Evolutionary conservation across 2,888 invertebrate genomes (phyloP).

Genomic region (Eurytoma californica): DNA sequence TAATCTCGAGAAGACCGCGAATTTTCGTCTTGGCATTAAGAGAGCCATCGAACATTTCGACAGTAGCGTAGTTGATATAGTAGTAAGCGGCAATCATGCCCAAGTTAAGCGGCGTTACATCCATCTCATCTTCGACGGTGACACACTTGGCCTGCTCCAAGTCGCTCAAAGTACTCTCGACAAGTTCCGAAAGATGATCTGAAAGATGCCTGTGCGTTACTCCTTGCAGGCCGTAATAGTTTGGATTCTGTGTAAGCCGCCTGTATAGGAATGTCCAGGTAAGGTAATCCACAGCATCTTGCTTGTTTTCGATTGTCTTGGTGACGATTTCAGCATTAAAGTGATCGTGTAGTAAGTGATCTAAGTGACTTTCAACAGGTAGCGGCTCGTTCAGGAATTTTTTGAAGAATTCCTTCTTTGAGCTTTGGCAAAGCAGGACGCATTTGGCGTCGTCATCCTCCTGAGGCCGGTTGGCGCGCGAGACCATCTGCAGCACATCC

Average conservation of each 20-base stretch:
- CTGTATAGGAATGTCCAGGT: constrained; percentile 99
- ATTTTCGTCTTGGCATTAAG: constrained; percentile 98
- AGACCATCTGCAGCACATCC: constrained; percentile 98
- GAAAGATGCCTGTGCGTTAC: constrained; percentile 97
- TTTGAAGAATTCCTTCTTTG: constrained; percentile 98
- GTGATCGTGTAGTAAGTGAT: constrained; percentile 98
- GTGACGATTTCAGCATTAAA: constrained; percentile 99
- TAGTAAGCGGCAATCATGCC: constrained; percentile 99
- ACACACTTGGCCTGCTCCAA: constrained; percentile 98
- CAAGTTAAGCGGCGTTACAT: constrained; percentile 95
- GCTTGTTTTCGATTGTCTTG: constrained; percentile 99
- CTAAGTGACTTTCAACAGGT: constrained; percentile 98
- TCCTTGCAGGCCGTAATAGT: constrained; percentile 98
- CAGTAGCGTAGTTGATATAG: constrained; percentile 99
- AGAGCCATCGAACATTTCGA: constrained; percentile 97
- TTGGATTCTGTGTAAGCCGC: constrained; percentile 98
- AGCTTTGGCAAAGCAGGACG: constrained; percentile 96
- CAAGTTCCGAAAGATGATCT: constrained; percentile 98
- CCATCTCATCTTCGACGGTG: constrained; percentile 98
- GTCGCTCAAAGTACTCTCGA: constrained; percentile 95
- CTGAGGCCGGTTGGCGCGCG: constrained; percentile 94
- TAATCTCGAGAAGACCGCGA: constrained; percentile 96
- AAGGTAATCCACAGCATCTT: constrained; percentile 99
- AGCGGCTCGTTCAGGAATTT: constrained; percentile 98
- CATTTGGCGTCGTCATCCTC: constrained; percentile 96